phyloP scores from a whole-genome alignment of 2,888 invertebrate species.

The Elmis aenea region DNA sequence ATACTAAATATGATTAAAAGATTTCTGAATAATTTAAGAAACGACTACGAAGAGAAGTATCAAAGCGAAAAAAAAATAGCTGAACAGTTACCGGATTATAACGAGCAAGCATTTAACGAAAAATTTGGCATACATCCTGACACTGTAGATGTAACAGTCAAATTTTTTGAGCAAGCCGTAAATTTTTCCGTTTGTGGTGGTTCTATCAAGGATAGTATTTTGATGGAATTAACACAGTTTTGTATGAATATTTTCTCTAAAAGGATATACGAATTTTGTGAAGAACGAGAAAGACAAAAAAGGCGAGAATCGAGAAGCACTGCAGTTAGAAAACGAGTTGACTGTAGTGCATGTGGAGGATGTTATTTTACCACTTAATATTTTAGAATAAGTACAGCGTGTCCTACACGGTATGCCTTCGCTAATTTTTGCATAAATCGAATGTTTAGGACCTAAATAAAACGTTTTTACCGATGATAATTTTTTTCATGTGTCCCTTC shows the following conservation, averaged over 20 bases:
- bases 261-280: constrained; percentile 12
- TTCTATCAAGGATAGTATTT: constrained; percentile 10
- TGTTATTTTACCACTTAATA: too few species aligned
- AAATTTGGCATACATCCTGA: constrained; percentile 5
- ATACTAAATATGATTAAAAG: constrained; percentile 9
- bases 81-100: constrained; percentile 3
- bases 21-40: constrained; percentile 11
- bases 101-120: constrained; percentile 12
- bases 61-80: constrained; percentile 10
- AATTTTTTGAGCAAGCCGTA: constrained; percentile 13
- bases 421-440: too few species aligned
- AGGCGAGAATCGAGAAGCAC: too few species aligned
- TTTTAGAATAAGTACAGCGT: too few species aligned
- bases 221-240: constrained; percentile 27
- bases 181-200: constrained; percentile 8
- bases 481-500: too few species aligned
- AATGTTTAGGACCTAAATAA: too few species aligned
- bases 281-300: constrained; percentile 1
- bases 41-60: constrained; percentile 12
- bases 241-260: constrained; percentile 14
- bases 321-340: too few species aligned
- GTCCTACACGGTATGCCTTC: too few species aligned
- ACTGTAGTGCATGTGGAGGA: too few species aligned
- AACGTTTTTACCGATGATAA: too few species aligned
- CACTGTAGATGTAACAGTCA: constrained; percentile 5